phyloP scores from a whole-genome alignment of 2,113 vertebrate genomes.

The Pelmatolapia mariae region DNA sequence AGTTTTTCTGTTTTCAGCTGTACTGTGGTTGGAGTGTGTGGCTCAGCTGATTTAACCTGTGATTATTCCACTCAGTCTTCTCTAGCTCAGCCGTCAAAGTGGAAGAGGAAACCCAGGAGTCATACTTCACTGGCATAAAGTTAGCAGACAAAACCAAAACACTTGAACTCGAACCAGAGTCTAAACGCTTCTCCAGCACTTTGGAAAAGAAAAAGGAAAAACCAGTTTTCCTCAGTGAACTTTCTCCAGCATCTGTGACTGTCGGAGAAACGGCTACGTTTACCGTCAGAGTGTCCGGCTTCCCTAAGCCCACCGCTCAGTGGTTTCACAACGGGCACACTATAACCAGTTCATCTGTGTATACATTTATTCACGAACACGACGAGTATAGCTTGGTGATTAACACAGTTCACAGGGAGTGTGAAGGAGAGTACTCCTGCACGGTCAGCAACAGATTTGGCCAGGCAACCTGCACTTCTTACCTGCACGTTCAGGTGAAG shows the following conservation, averaged over 20 bases:
- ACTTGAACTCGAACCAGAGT: slow-evolving; percentile 85
- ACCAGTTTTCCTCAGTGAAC: slow-evolving; percentile 79
- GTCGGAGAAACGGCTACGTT: slow-evolving; percentile 77
- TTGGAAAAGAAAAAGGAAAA: slow-evolving; percentile 71
- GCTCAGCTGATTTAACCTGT: slow-evolving; percentile 13
- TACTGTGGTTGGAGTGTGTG: not conserved
- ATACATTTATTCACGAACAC: slow-evolving; percentile 73
- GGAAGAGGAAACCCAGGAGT: slow-evolving; percentile 75
- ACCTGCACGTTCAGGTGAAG: slow-evolving; percentile 70
- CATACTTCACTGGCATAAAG: slow-evolving; percentile 67
- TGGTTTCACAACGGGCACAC: slow-evolving; percentile 79
- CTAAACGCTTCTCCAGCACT: slow-evolving; percentile 70
- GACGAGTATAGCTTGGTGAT: slow-evolving; percentile 82
- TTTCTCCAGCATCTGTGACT: slow-evolving; percentile 68
- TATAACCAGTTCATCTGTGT: slow-evolving; percentile 66
- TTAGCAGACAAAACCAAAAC: slow-evolving; percentile 74
- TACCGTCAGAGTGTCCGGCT: slow-evolving; percentile 75
- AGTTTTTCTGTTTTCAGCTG: not conserved
- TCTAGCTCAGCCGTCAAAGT: slow-evolving; percentile 74
- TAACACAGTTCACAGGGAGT: slow-evolving; percentile 57
- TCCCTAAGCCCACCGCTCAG: slow-evolving; percentile 76
- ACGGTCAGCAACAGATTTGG: slow-evolving; percentile 77
- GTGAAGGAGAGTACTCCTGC: slow-evolving; percentile 84
- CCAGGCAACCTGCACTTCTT: slow-evolving; percentile 70
- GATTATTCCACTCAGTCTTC: slow-evolving; percentile 79